These are phyloP conservation scores for Perizoma affinitatum DNA, from an alignment of 2,888 invertebrate genomes.

Conservation along the genomic window DNA sequence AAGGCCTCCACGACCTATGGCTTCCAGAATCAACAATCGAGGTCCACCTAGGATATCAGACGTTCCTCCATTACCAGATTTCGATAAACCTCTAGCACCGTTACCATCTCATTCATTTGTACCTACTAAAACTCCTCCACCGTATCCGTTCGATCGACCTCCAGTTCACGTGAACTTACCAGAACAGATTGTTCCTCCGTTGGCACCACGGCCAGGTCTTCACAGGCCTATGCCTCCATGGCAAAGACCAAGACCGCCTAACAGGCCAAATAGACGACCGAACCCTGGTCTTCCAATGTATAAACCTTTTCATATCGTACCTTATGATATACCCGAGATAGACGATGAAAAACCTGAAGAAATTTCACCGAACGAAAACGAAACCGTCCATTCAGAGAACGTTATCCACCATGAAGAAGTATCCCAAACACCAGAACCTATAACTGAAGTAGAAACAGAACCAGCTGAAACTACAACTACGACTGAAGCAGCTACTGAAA, in stretches of 20 bases:
- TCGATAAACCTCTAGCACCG: conserved; percentile 79
- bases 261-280: conserved; percentile 76
- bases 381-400: conserved; percentile 67
- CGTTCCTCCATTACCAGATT: conserved; percentile 88
- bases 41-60: conserved; percentile 95
- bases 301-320: conserved; percentile 84
- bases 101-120: conserved; percentile 68
- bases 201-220: conserved; percentile 82
- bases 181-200: conserved; percentile 88
- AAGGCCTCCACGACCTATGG: conserved; percentile 87
- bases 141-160: conserved; percentile 91
- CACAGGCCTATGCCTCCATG: conserved; percentile 86
- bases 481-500: conserved; percentile 46
- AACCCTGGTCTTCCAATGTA: conserved; percentile 85
- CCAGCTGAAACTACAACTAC: conserved; percentile 50
- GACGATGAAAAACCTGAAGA: conserved; percentile 48
- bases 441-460: conserved; percentile 58
- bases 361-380: conserved; percentile 64
- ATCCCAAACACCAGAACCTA: conserved; percentile 49
- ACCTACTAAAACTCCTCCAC: conserved; percentile 84
- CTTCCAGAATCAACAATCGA: conserved; percentile 93
- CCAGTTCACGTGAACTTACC: conserved; percentile 88
- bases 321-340: conserved; percentile 59
- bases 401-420: conserved; percentile 62
- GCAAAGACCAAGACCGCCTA: conserved; percentile 84